A percentile compares a stretch with the other conserved stretches of the same genome.
phyloP scores from a whole-genome alignment of 1,140 invertebrate species.

The Doryteuthis pealeii region DNA sequence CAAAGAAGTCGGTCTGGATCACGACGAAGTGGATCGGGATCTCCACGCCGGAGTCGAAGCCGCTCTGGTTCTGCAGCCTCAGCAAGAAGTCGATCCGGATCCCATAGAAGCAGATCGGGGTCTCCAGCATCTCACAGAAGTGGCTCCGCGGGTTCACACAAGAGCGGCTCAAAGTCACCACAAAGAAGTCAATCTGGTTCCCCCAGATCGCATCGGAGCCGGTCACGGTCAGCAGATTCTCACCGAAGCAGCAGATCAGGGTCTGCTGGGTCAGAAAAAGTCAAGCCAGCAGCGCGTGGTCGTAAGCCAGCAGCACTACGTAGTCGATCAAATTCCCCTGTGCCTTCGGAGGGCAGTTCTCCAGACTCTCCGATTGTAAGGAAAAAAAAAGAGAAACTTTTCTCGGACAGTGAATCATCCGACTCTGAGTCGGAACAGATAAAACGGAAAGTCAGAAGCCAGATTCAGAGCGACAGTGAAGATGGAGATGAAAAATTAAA shows the following conservation, averaged over 20 bases:
- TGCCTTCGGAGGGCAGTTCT: background rate
- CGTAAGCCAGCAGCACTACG: background rate
- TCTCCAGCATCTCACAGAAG: slow-evolving; percentile 20
- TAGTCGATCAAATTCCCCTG: background rate
- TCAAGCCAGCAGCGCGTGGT: background rate
- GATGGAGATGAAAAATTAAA: slow-evolving; percentile 27
- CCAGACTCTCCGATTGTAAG: slow-evolving; percentile 22
- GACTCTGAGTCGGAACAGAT: slow-evolving; percentile 20
- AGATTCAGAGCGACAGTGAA: slow-evolving; percentile 26
- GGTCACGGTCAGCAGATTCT: slow-evolving; percentile 8
- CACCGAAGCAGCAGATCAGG: slow-evolving; percentile 21
- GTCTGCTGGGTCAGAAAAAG: slow-evolving; percentile 10
- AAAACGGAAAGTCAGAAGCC: slow-evolving; percentile 10
- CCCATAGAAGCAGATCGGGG: slow-evolving; percentile 21
- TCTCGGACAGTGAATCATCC: slow-evolving; percentile 1
- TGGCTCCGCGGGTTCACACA: slow-evolving; percentile 16
- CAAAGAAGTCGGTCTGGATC: slow-evolving; percentile 7
- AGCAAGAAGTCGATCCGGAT: slow-evolving; percentile 15
- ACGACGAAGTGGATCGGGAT: background rate
- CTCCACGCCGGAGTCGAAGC: background rate
- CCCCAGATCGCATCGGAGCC: slow-evolving; percentile 16
- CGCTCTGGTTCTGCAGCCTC: background rate
- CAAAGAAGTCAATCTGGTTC: slow-evolving; percentile 13
- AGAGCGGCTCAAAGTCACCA: background rate
- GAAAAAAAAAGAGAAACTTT: slow-evolving; percentile 6